Percentiles rank a stretch among this genome's conserved stretches.
These are phyloP conservation scores for Ptychoptera albimana DNA, from an alignment of 2,888 invertebrate genomes.

Conservation along the genomic window DNA sequence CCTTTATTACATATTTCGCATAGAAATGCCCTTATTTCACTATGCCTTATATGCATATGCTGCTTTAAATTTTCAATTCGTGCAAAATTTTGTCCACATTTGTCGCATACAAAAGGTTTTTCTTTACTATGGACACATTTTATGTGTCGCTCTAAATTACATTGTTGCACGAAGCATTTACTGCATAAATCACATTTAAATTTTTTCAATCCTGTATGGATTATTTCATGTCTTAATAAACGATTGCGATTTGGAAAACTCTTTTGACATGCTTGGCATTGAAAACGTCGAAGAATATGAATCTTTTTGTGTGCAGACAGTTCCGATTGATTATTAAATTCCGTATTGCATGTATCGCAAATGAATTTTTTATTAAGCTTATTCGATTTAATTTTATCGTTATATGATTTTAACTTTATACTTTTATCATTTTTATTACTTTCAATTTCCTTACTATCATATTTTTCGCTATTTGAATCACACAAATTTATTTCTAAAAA, in stretches of 20 bases:
- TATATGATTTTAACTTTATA: neutral
- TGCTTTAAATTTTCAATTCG: constrained; percentile 6
- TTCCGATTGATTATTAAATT: constrained; percentile 4
- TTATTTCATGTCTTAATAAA: constrained; percentile 9
- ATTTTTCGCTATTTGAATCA: no score
- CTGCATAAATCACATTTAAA: constrained; percentile 9
- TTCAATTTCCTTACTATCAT: neutral
- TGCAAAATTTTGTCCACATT: constrained; percentile 10
- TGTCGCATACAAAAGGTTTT: constrained; percentile 7
- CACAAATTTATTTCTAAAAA: no score
- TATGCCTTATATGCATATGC: constrained; percentile 8
- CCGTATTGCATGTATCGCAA: constrained; percentile 9
- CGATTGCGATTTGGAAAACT: constrained; percentile 11
- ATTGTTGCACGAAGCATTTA: constrained; percentile 10
- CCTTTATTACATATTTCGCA: constrained; percentile 11
- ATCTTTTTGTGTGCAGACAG: constrained; percentile 10
- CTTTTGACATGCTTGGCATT: constrained; percentile 10
- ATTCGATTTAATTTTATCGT: neutral
- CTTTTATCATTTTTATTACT: neutral
- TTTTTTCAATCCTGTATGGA: constrained; percentile 5
- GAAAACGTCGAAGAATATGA: constrained; percentile 9
- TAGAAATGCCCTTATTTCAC: constrained; percentile 8
- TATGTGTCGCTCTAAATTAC: constrained; percentile 12
- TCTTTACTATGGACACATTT: constrained; percentile 10
- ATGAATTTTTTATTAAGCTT: constrained; percentile 1